These are phyloP conservation scores for Gephyroberyx darwinii DNA, from an alignment of 2,797 vertebrate species.

Conservation along the genomic window DNA sequence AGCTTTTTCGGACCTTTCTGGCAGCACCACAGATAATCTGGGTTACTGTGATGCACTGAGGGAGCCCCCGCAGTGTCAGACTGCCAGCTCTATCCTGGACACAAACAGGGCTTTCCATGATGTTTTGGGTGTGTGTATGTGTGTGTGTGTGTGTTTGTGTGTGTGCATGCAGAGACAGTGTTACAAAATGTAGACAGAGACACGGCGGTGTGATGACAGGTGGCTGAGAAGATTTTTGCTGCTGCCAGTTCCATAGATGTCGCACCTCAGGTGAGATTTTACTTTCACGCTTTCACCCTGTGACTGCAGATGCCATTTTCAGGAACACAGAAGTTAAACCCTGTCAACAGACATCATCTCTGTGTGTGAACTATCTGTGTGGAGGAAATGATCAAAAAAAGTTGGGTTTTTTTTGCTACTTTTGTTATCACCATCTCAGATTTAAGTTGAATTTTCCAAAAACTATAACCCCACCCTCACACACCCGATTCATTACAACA, in stretches of 20 bases:
- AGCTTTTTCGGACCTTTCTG: not conserved
- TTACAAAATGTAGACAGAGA: slow-evolving; percentile 11
- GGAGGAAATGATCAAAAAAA: slow-evolving; percentile 6
- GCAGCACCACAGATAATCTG: slow-evolving; percentile 34
- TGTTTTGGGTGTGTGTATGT: not conserved
- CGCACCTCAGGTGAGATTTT: slow-evolving; percentile 68
- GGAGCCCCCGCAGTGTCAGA: not conserved
- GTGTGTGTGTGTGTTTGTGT: slow-evolving; percentile 15
- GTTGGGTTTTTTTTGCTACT: too few species aligned
- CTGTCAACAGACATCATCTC: slow-evolving; percentile 36
- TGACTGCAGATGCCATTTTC: slow-evolving; percentile 44
- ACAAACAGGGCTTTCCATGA: slow-evolving; percentile 1
- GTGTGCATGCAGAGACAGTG: not conserved
- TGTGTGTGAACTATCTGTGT: slow-evolving; percentile 1
- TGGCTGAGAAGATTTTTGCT: slow-evolving; percentile 40
- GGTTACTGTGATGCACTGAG: slow-evolving; percentile 37
- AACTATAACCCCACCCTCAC: too few species aligned
- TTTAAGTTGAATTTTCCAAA: too few species aligned
- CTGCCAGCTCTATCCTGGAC: not conserved
- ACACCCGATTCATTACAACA: too few species aligned
- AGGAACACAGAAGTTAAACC: slow-evolving; percentile 6
- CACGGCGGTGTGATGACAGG: slow-evolving; percentile 49
- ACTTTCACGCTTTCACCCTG: slow-evolving; percentile 47
- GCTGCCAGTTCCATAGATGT: slow-evolving; percentile 39
- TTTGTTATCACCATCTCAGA: too few species aligned